phyloP scores from a whole-genome alignment of 2,113 vertebrate species.

The Hippoglossus stenolepis region DNA sequence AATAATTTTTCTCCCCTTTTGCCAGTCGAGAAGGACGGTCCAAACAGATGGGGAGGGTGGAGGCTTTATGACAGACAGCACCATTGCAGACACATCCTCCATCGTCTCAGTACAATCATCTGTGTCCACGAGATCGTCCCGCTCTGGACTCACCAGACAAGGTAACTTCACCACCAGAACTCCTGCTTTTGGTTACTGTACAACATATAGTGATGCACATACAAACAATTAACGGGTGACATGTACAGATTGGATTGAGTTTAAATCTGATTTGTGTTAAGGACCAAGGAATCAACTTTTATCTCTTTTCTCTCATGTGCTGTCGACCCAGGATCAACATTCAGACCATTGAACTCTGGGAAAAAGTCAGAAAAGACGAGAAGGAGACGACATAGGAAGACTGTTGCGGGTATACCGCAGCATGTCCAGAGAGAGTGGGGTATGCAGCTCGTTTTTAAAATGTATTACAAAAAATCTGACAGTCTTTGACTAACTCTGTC shows the following conservation, averaged over 20 bases:
- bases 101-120: conserved; percentile 71
- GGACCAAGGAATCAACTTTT: neutral
- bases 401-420: conserved; percentile 88
- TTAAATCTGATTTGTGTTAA: neutral
- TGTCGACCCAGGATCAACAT: conserved; percentile 78
- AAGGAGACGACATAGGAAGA: conserved; percentile 85
- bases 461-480: no score
- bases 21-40: conserved; percentile 80
- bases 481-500: neutral
- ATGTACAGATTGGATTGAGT: neutral
- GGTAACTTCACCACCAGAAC: conserved; percentile 62
- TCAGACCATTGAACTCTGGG: conserved; percentile 80
- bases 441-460: conserved; percentile 66
- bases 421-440: conserved; percentile 94
- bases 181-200: neutral
- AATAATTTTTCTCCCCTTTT: neutral
- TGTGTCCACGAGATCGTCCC: conserved; percentile 78
- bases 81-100: conserved; percentile 77
- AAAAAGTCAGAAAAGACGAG: conserved; percentile 74
- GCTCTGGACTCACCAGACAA: conserved; percentile 83
- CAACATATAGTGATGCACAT: neutral
- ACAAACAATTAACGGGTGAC: neutral
- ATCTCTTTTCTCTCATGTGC: neutral
- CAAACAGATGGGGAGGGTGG: conserved; percentile 85
- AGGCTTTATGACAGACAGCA: conserved; percentile 79